Conservation (phyloP, 2,888 invertebrate genomes). For the Diarsia brunnea region DNA sequence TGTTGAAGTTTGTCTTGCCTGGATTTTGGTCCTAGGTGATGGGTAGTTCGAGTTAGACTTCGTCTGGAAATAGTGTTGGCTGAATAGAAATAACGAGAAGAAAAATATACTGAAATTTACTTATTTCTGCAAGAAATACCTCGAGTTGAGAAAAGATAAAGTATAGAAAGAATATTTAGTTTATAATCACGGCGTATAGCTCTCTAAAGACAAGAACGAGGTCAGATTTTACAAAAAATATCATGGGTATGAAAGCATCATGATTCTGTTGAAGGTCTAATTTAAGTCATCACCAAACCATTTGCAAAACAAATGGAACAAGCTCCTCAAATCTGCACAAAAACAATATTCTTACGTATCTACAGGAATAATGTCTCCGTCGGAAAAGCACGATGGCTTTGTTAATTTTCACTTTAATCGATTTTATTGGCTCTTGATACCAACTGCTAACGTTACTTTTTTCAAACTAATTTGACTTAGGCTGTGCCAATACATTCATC, state of each 20-base stretch:
- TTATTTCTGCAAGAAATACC: neutral
- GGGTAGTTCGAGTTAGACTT: constrained; percentile 9
- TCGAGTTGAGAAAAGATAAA: neutral
- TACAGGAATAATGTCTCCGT: neutral
- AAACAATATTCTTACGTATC: no score
- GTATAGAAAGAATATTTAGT: neutral
- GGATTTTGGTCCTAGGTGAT: constrained; percentile 1
- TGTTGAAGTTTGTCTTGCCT: constrained; percentile 47
- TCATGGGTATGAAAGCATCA: neutral
- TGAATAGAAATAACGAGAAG: neutral
- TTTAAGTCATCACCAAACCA: neutral
- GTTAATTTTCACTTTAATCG: neutral
- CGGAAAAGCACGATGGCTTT: neutral
- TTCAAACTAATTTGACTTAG: neutral
- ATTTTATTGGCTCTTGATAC: neutral
- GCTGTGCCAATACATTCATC: neutral
- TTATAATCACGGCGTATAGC: neutral
- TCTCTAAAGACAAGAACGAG: neutral
- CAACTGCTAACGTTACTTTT: neutral
- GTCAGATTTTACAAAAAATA: neutral
- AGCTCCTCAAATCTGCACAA: neutral
- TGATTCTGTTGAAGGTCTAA: no score
- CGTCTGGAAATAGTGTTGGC: neutral
- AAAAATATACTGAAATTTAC: neutral
- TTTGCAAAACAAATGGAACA: neutral